Evolutionary conservation across 2,113 vertebrate genomes (phyloP).

Genomic region (Amazona guildingii): DNA sequence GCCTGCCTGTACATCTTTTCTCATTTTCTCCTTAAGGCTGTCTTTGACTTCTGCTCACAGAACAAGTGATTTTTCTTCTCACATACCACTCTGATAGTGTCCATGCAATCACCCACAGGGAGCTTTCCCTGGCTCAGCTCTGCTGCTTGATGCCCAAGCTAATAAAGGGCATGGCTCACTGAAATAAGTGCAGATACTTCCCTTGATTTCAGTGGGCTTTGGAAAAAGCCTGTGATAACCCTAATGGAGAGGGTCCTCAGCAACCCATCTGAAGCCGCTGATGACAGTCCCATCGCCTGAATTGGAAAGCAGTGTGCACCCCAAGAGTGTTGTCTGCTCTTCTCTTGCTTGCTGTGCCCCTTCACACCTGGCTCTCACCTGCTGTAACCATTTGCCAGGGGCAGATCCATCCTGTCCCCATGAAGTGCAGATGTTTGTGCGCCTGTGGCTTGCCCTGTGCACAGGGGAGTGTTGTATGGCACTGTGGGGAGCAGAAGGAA

Average conservation of each 20-base stretch:
- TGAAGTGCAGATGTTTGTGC: background rate
- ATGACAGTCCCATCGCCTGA: accelerated
- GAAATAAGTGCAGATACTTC: background rate
- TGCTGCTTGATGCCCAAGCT: background rate
- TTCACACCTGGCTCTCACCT: background rate
- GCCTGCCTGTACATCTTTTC: background rate
- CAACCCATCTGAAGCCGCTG: background rate
- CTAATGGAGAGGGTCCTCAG: background rate
- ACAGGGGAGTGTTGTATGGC: background rate
- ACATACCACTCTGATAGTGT: accelerated
- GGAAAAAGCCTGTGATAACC: background rate
- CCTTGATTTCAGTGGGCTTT: background rate
- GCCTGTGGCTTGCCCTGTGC: background rate
- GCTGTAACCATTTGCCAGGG: background rate
- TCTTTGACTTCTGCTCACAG: background rate
- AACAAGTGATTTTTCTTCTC: background rate
- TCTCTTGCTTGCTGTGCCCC: background rate
- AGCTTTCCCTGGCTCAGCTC: background rate
- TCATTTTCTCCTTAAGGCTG: background rate
- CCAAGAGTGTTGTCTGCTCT: background rate
- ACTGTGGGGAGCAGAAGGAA: background rate
- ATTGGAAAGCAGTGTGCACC: background rate
- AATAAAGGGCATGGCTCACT: background rate
- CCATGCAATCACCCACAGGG: too few species aligned
- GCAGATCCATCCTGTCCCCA: background rate